Conservation (phyloP, 2,797 vertebrate genomes). For the Decapterus maruadsi region DNA sequence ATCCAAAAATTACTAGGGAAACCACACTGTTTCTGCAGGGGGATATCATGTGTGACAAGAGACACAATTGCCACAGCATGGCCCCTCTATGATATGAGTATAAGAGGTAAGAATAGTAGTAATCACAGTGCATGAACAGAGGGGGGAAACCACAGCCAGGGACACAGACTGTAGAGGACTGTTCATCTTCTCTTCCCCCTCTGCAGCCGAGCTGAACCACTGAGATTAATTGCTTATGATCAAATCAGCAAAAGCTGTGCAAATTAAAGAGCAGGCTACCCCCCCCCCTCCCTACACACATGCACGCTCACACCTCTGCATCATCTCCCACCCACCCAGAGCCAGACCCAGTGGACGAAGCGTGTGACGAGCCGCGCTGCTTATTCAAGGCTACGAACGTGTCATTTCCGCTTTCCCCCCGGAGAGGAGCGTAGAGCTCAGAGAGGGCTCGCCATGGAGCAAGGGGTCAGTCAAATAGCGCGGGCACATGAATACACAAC, state of each 20-base stretch:
- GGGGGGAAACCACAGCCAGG: conserved; percentile 44
- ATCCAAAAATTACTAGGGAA: neutral
- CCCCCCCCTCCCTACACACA: conserved; percentile 4
- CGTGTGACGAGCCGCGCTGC: conserved; percentile 66
- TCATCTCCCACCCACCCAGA: conserved; percentile 42
- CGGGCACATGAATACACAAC: conserved; percentile 12
- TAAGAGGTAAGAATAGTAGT: conserved; percentile 25
- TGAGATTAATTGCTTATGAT: conserved; percentile 87
- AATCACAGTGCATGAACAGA: conserved; percentile 32
- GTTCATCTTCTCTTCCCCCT: conserved; percentile 61
- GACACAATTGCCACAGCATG: conserved; percentile 19
- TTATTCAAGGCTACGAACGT: conserved; percentile 81
- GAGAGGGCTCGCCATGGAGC: conserved; percentile 69
- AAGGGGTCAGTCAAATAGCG: conserved; percentile 62
- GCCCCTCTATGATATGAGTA: conserved; percentile 16
- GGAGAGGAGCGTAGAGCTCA: conserved; percentile 63
- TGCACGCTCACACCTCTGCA: conserved; percentile 38
- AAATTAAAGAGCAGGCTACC: conserved; percentile 79
- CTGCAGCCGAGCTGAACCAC: conserved; percentile 70
- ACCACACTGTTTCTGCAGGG: neutral
- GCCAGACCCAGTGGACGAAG: conserved; percentile 65
- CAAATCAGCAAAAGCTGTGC: conserved; percentile 85
- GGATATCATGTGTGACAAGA: conserved; percentile 1
- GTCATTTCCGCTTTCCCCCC: conserved; percentile 82
- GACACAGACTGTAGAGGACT: conserved; percentile 33